phyloP scores from a whole-genome alignment of 2,888 invertebrate species.

The Zaprionus obscuricornis region DNA sequence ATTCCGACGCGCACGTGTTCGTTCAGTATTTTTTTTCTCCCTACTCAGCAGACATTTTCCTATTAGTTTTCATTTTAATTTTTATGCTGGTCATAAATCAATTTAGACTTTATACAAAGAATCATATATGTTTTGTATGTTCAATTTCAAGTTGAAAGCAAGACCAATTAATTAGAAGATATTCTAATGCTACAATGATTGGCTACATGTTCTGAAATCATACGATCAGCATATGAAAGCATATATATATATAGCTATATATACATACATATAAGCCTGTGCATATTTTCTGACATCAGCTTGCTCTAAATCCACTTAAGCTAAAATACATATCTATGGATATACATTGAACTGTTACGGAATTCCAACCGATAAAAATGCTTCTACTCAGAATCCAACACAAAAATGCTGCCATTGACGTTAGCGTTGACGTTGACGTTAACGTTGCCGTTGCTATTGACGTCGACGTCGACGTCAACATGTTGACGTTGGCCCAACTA shows the following conservation, averaged over 20 bases:
- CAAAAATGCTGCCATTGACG: too few species aligned
- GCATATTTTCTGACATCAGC: too few species aligned
- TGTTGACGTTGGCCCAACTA: too few species aligned
- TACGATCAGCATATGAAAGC: too few species aligned
- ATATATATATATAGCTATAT: constrained; percentile 1
- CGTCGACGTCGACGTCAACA: constrained; percentile 21
- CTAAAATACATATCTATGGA: background rate
- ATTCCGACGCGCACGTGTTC: constrained; percentile 42
- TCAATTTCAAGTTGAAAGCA: constrained; percentile 31
- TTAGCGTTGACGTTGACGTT: constrained; percentile 18
- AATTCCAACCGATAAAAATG: constrained; percentile 53
- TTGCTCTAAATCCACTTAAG: constrained; percentile 6
- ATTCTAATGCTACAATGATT: constrained; percentile 4
- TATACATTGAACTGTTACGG: constrained; percentile 39
- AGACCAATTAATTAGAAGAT: constrained; percentile 30
- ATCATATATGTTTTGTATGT: too few species aligned
- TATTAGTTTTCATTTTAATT: constrained; percentile 23
- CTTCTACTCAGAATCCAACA: constrained; percentile 56
- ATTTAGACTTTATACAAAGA: constrained; percentile 27
- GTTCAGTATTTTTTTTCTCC: too few species aligned
- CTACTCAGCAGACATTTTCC: constrained; percentile 14
- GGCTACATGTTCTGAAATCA: background rate
- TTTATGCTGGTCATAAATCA: constrained; percentile 59
- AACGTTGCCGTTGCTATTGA: too few species aligned
- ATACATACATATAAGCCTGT: too few species aligned